Percentiles rank a stretch among this genome's conserved stretches.
Conservation (phyloP, 2,113 vertebrate species). For the Ceratotherium simum region DNA sequence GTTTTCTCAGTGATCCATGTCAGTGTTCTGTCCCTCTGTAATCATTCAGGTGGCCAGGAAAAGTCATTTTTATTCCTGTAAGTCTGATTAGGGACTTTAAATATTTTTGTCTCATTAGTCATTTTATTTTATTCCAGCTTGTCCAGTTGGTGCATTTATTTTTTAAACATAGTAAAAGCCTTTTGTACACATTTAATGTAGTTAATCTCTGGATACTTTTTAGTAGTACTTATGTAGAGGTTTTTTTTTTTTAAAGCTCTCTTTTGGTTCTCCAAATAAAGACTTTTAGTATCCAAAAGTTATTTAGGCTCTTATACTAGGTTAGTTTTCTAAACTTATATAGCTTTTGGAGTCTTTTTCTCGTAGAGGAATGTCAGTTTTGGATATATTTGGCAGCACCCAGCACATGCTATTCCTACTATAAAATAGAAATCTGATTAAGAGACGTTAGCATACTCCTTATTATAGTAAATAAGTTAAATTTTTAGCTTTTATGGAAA, state of each 20-base stretch:
- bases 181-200: background rate
- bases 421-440: background rate
- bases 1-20: background rate
- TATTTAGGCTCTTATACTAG: background rate
- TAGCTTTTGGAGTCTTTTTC: background rate
- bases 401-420: background rate
- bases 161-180: background rate
- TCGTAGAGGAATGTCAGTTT: background rate
- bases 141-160: background rate
- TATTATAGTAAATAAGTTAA: background rate
- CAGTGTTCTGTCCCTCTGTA: background rate
- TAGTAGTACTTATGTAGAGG: background rate
- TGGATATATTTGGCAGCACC: background rate
- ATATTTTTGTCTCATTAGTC: background rate
- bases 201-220: background rate
- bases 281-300: background rate
- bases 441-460: background rate
- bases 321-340: background rate
- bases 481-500: background rate
- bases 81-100: background rate
- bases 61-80: conserved; percentile 10
- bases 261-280: background rate
- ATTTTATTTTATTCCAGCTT: conserved; percentile 20
- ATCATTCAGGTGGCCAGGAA: background rate
- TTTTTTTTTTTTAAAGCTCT: background rate